Conservation (phyloP, 2,888 invertebrate species). For the Chrysolina haemoptera region DNA sequence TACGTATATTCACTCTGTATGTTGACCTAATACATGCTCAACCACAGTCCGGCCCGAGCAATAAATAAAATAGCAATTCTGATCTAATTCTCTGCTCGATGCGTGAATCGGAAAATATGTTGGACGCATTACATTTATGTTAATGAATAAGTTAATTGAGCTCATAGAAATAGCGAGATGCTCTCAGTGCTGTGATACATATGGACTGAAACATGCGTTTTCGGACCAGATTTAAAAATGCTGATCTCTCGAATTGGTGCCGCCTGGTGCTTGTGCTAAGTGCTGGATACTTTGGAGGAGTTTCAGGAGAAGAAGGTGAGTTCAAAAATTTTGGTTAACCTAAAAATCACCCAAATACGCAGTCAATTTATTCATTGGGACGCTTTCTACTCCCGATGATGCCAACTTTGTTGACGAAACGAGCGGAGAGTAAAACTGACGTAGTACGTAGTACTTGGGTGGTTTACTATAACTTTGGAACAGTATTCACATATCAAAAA, state of each 20-base stretch:
- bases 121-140: slow-evolving; percentile 38
- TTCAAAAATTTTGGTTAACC: background rate
- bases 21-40: slow-evolving; percentile 19
- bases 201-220: slow-evolving; percentile 39
- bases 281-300: background rate
- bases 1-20: slow-evolving; percentile 9
- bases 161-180: slow-evolving; percentile 21
- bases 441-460: no score
- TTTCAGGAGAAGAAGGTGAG: slow-evolving; percentile 1
- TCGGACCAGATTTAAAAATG: slow-evolving; percentile 18
- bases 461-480: no score
- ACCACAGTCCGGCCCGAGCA: background rate
- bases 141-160: slow-evolving; percentile 36
- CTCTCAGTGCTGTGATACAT: slow-evolving; percentile 35
- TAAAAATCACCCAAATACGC: no score
- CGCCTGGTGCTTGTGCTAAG: slow-evolving; percentile 16
- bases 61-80: slow-evolving; percentile 19
- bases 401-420: no score
- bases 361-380: no score
- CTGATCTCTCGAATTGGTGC: slow-evolving; percentile 5
- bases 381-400: no score
- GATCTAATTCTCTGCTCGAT: slow-evolving; percentile 27
- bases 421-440: no score
- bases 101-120: slow-evolving; percentile 36
- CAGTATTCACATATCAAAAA: no score